Percentiles rank a stretch among this genome's conserved stretches.
Evolutionary conservation across 1,140 invertebrate species (phyloP).

Genomic region (Drosophila guanche): DNA sequence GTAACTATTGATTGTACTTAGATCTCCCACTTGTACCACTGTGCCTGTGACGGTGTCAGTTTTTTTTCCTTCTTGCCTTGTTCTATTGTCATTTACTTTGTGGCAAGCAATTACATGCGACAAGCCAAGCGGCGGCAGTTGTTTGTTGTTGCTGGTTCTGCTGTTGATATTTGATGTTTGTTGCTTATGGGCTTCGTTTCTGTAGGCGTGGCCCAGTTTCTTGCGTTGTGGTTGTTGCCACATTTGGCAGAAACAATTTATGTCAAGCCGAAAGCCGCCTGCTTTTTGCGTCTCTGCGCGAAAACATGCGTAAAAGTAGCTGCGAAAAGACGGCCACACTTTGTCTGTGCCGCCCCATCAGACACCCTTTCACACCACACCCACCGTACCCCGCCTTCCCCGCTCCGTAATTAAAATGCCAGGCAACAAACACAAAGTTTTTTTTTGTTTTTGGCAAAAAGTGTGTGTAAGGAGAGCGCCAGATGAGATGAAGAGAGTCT

Average conservation of each 20-base stretch:
- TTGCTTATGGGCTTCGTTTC: slow-evolving; percentile 46
- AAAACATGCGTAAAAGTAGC: slow-evolving; percentile 81
- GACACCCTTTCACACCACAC: not conserved
- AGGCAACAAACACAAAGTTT: slow-evolving; percentile 50
- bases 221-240: slow-evolving; percentile 63
- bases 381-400: not conserved
- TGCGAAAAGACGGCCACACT: slow-evolving; percentile 41
- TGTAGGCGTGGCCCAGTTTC: slow-evolving; percentile 74
- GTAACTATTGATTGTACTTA: no score
- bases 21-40: slow-evolving; percentile 32
- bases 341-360: not conserved
- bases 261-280: slow-evolving; percentile 71
- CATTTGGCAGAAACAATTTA: slow-evolving; percentile 75
- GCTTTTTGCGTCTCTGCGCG: slow-evolving; percentile 59
- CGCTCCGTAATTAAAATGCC: slow-evolving; percentile 58
- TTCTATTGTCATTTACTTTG: slow-evolving; percentile 77
- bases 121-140: slow-evolving; percentile 61
- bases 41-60: slow-evolving; percentile 41
- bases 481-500: no score
- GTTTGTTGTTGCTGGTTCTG: slow-evolving; percentile 42
- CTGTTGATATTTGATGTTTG: slow-evolving; percentile 62
- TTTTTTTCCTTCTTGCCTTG: slow-evolving; percentile 21
- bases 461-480: slow-evolving; percentile 12
- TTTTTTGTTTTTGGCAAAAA: slow-evolving; percentile 15
- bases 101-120: slow-evolving; percentile 75